Percentiles rank a stretch among this genome's conserved stretches.
Conservation (phyloP, 2,797 vertebrate genomes). For the Schizopygopsis malacanthus region DNA sequence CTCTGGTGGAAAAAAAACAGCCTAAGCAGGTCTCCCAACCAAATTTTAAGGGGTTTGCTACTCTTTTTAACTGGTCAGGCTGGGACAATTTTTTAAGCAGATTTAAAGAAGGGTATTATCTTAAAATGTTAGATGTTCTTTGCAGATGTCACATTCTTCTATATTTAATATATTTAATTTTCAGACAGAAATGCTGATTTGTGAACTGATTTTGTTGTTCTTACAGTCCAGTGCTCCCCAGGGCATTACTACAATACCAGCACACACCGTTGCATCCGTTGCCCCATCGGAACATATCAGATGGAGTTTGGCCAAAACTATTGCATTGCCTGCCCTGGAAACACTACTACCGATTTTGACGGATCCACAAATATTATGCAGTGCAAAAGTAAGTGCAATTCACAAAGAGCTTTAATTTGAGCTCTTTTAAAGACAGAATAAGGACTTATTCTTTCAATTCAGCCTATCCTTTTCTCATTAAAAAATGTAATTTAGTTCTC, state of each 20-base stretch:
- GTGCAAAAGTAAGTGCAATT: slow-evolving; percentile 90
- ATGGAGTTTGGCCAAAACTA: slow-evolving; percentile 94
- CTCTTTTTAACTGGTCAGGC: not conserved
- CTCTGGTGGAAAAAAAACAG: not conserved
- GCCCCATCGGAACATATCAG: slow-evolving; percentile 87
- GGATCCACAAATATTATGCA: slow-evolving; percentile 96
- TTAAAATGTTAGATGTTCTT: not conserved
- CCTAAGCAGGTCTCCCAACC: not conserved
- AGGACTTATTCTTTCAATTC: not conserved
- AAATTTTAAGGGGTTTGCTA: not conserved
- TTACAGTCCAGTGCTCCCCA: slow-evolving; percentile 94
- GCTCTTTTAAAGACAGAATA: not conserved
- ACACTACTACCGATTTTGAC: slow-evolving; percentile 96
- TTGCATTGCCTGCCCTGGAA: slow-evolving; percentile 92
- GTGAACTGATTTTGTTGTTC: not conserved
- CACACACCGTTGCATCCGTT: slow-evolving; percentile 96
- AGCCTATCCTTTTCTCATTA: no score
- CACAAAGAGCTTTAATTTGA: not conserved
- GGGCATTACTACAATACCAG: slow-evolving; percentile 96
- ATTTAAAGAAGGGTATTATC: not conserved
- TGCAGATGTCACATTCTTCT: not conserved
- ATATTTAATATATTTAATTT: not conserved
- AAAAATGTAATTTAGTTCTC: not conserved
- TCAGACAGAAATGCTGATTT: not conserved
- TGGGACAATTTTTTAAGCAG: not conserved